Percentiles rank a stretch among this genome's conserved stretches.
Evolutionary conservation across 1,140 invertebrate genomes (phyloP).

Genomic region (Asbolus verrucosus): DNA sequence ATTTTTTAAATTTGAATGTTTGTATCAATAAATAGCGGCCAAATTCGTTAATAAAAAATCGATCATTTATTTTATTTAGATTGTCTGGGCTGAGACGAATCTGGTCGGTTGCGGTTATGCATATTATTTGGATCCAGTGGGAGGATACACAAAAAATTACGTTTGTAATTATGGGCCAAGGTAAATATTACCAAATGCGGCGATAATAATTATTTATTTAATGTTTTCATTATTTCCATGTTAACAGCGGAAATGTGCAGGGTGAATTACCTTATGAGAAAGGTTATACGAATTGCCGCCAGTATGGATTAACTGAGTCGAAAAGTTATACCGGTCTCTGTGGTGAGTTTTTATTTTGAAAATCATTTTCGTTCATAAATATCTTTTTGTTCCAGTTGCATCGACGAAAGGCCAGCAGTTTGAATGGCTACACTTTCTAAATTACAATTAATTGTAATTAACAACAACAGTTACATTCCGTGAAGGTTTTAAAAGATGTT

Average conservation of each 20-base stretch:
- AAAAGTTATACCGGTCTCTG: constrained; percentile 81
- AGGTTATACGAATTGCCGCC: constrained; percentile 78
- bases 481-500: too few species aligned
- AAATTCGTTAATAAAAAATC: too few species aligned
- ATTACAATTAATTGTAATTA: too few species aligned
- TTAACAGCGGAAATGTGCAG: constrained; percentile 79
- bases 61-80: constrained; percentile 68
- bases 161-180: constrained; percentile 89
- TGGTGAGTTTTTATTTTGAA: constrained; percentile 69
- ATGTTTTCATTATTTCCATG: constrained; percentile 42
- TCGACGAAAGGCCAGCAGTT: too few species aligned
- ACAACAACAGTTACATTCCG: too few species aligned
- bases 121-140: constrained; percentile 79
- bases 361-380: neutral
- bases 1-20: too few species aligned
- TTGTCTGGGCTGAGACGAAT: constrained; percentile 84
- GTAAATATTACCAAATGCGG: constrained; percentile 66
- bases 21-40: neutral
- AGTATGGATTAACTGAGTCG: constrained; percentile 76
- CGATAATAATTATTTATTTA: constrained; percentile 3
- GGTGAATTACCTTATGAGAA: constrained; percentile 80
- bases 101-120: constrained; percentile 85
- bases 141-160: constrained; percentile 84
- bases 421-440: too few species aligned
- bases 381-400: neutral